Base-by-base conservation (phyloP, 2,113 vertebrate genomes). In the Ptilorrhoa leucosticta region DNA sequence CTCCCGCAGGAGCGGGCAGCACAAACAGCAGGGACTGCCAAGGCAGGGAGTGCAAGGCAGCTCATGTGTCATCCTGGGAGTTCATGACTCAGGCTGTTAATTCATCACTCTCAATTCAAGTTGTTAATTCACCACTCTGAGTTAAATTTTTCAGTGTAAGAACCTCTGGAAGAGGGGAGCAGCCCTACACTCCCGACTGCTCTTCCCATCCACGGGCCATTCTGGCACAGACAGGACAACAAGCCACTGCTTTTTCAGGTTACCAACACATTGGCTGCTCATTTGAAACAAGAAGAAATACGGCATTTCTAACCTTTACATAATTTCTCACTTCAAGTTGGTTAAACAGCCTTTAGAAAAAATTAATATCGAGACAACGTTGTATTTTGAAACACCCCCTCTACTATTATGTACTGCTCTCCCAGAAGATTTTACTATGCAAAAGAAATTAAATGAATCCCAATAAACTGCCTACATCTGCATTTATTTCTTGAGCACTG, bases 291-390 rank as follows among this genome's bases (percentile, higher is more conserved):
- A 65, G 21, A 54, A 26, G 30, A 83, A 87, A 82, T 3, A 33
- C 0, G 2, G 28, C 28, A 68, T 87, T 72, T 80, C 42, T 57
- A 69, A 84, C 14, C n/a, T 60, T 68, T 28, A 53, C 31, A 61
- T 26, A 2, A 30, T 76, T 84, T 50, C 45, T 84, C 50, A 66
- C 50, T 70, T 89, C 66, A 63, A 47, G 54, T n/a, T 83, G 37
- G 33, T 12, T 77, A 15, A 96, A 87, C 6, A 70, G 69, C 22
- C 18, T 48, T 60, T 26, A 61, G 28, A 72, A 88, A 86, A 84
- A 73, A 47, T 4, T 11, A 48, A 0, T 17, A 54, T 42, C 26
- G 61, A 20, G 31, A 77, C 37, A 82, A 53, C 0, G 1, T 3
- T 26, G 13, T 27, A 70, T n/a, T 93, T 66, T 48, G 13, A 88